Evolutionary conservation across 2,888 invertebrate genomes (phyloP).

Genomic region (Drosophila ochracea): DNA sequence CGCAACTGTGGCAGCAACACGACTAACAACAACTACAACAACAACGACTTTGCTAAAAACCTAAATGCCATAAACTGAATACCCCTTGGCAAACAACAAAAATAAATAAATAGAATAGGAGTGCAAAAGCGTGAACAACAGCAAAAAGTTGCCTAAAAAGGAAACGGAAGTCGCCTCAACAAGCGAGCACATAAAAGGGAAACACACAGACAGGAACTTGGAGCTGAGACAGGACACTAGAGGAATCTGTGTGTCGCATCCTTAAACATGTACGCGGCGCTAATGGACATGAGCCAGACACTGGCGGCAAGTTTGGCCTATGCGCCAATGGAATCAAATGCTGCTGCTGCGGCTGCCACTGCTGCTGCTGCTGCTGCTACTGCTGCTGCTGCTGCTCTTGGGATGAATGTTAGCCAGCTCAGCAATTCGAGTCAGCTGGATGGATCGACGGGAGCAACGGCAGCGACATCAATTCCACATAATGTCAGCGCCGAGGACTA

Average conservation of each 20-base stretch:
- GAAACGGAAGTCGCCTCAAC: conserved; percentile 48
- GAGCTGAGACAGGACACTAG: conserved; percentile 1
- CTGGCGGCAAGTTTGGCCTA: conserved; percentile 66
- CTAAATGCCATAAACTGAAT: conserved; percentile 51
- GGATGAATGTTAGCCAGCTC: conserved; percentile 42
- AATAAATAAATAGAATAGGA: neutral
- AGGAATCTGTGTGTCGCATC: conserved; percentile 3
- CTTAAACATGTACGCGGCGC: conserved; percentile 54
- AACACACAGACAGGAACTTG: conserved; percentile 23
- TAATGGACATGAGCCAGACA: conserved; percentile 68
- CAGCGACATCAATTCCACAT: conserved; percentile 3
- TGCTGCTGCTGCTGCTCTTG: conserved; percentile 16
- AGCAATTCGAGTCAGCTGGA: conserved; percentile 40
- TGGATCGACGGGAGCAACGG: conserved; percentile 13
- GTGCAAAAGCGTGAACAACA: conserved; percentile 25
- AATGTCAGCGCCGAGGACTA: conserved; percentile 51
- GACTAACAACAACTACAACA: conserved; percentile 9
- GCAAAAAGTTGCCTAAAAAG: conserved; percentile 23
- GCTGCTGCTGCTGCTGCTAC: conserved; percentile 7
- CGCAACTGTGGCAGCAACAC: conserved; percentile 56
- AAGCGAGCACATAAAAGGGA: conserved; percentile 32
- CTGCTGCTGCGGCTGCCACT: neutral
- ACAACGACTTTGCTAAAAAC: conserved; percentile 30
- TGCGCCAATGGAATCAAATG: conserved; percentile 49
- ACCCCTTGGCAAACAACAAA: conserved; percentile 17